Evolutionary conservation across 2,888 invertebrate genomes (phyloP).

Genomic region (Clepsis dumicolana): DNA sequence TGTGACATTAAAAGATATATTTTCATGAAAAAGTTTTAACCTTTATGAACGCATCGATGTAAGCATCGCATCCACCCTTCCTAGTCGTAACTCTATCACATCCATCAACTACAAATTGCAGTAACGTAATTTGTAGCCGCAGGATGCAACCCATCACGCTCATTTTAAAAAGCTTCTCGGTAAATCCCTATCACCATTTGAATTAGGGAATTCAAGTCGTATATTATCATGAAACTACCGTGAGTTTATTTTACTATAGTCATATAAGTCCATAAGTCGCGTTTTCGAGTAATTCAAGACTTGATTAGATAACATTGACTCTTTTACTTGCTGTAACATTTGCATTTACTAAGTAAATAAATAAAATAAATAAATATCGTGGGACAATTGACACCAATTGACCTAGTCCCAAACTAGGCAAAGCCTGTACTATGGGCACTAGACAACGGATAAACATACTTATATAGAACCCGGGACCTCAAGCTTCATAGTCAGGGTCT

Average conservation of each 20-base stretch:
- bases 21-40: background rate
- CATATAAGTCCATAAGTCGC: conserved; percentile 52
- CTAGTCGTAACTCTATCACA: conserved; percentile 54
- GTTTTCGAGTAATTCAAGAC: conserved; percentile 47
- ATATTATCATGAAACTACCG: too few relatives aligned
- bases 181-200: conserved; percentile 53
- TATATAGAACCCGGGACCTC: too few relatives aligned
- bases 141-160: conserved; percentile 79
- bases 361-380: too few relatives aligned
- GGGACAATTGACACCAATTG: too few relatives aligned
- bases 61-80: background rate
- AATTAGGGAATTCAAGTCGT: conserved; percentile 51
- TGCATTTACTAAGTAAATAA: too few relatives aligned
- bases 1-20: background rate
- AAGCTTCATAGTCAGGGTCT: too few relatives aligned
- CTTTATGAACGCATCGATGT: background rate
- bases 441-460: too few relatives aligned
- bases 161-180: conserved; percentile 75
- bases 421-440: too few relatives aligned
- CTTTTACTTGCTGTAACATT: conserved; percentile 53
- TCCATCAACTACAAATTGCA: conserved; percentile 70
- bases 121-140: conserved; percentile 78
- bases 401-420: too few relatives aligned
- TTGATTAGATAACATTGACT: conserved; percentile 64
- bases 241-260: too few relatives aligned